Evolutionary conservation across 2,797 vertebrate species (phyloP).

Genomic region (Cirrhinus molitorella): DNA sequence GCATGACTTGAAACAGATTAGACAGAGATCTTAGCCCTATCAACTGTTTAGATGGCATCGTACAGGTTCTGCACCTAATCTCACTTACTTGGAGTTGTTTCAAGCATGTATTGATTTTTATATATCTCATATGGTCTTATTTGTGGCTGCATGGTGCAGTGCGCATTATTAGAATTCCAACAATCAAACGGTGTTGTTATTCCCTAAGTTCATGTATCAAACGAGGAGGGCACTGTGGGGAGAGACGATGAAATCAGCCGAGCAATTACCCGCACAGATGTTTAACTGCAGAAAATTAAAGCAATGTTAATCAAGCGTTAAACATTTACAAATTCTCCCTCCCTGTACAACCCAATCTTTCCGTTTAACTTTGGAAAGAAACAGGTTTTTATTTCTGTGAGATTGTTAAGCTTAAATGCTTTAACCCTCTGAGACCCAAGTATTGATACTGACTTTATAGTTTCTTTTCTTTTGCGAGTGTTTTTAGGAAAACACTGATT

Average conservation of each 20-base stretch:
- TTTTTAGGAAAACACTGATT: neutral
- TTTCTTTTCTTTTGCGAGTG: neutral
- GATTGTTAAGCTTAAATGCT: neutral
- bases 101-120: slow-evolving; percentile 36
- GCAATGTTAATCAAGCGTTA: slow-evolving; percentile 63
- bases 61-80: slow-evolving; percentile 23
- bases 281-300: slow-evolving; percentile 65
- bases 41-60: slow-evolving; percentile 9
- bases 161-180: slow-evolving; percentile 51
- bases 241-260: slow-evolving; percentile 61
- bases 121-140: slow-evolving; percentile 25
- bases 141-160: slow-evolving; percentile 41
- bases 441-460: neutral
- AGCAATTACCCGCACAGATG: slow-evolving; percentile 69
- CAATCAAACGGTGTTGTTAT: slow-evolving; percentile 62
- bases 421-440: neutral
- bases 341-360: neutral
- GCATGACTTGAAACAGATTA: slow-evolving; percentile 4
- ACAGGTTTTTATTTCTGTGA: slow-evolving; percentile 10
- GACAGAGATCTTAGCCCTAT: neutral
- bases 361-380: neutral
- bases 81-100: slow-evolving; percentile 31
- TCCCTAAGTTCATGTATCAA: slow-evolving; percentile 66
- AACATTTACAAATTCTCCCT: slow-evolving; percentile 58
- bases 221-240: slow-evolving; percentile 58